Conservation (phyloP, 1,140 invertebrate species). For the Uloborus diversus region DNA sequence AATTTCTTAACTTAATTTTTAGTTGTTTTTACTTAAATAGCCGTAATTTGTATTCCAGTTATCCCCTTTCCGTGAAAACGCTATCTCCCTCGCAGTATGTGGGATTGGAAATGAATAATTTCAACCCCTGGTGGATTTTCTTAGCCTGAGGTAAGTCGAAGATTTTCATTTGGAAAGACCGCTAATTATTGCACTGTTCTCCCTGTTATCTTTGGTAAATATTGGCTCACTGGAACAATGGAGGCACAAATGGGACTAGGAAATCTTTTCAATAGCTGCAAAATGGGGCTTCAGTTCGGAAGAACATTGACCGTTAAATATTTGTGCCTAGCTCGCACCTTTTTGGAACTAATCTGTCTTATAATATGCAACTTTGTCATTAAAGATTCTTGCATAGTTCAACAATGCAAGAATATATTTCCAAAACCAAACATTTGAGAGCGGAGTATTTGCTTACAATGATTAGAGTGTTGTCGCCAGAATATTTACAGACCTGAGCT, state of each 20-base stretch:
- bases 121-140: conserved; percentile 4
- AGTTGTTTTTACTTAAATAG: background rate
- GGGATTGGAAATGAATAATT: background rate
- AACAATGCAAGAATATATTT: conserved; percentile 34
- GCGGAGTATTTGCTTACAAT: conserved; percentile 47
- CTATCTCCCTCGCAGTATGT: background rate
- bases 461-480: conserved; percentile 45
- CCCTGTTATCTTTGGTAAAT: conserved; percentile 26
- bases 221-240: conserved; percentile 41
- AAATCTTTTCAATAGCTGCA: conserved; percentile 14
- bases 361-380: conserved; percentile 39
- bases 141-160: background rate
- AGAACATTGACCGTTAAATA: conserved; percentile 25
- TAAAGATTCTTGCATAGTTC: conserved; percentile 36
- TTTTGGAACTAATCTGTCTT: conserved; percentile 38
- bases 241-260: background rate
- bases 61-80: background rate
- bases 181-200: conserved; percentile 27
- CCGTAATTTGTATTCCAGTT: background rate
- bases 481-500: conserved; percentile 42
- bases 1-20: background rate
- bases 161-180: conserved; percentile 12
- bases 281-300: background rate
- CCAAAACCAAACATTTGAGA: conserved; percentile 26
- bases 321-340: conserved; percentile 25